These are phyloP conservation scores for Drosophila lutescens DNA, from an alignment of 2,888 invertebrate genomes.

Conservation along the genomic window DNA sequence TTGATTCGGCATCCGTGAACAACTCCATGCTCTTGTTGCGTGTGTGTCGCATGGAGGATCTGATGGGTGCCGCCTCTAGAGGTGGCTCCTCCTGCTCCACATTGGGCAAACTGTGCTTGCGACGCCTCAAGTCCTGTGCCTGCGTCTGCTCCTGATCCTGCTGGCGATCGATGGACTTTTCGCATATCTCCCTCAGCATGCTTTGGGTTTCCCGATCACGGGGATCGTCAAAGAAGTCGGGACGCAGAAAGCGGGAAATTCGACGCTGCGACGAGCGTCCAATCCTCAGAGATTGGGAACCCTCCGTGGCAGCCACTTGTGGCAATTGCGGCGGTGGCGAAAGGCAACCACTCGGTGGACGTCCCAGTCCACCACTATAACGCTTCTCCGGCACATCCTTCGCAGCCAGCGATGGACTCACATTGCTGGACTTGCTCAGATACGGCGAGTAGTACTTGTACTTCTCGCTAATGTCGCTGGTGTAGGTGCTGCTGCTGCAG, in stretches of 20 bases:
- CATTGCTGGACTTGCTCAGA: constrained; percentile 73
- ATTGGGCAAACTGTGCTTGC: constrained; percentile 68
- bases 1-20: constrained; percentile 53
- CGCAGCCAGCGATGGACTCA: constrained; percentile 32
- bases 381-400: constrained; percentile 74
- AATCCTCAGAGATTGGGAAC: constrained; percentile 61
- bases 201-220: constrained; percentile 89
- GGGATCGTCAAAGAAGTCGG: constrained; percentile 89
- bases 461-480: constrained; percentile 83
- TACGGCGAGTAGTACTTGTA: constrained; percentile 84
- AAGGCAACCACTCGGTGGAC: constrained; percentile 81
- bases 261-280: constrained; percentile 86
- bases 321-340: constrained; percentile 64
- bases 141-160: constrained; percentile 16
- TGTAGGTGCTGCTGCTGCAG: constrained; percentile 72
- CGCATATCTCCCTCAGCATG: constrained; percentile 88
- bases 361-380: constrained; percentile 70
- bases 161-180: constrained; percentile 85
- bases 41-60: constrained; percentile 63
- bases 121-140: constrained; percentile 55
- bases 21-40: constrained; percentile 83
- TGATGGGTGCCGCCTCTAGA: constrained; percentile 2
- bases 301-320: constrained; percentile 38
- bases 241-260: constrained; percentile 90
- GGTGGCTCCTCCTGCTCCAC: constrained; percentile 43